Base-by-base conservation (phyloP, 1,140 invertebrate species). In the Brachionus asplanchnoidis region DNA sequence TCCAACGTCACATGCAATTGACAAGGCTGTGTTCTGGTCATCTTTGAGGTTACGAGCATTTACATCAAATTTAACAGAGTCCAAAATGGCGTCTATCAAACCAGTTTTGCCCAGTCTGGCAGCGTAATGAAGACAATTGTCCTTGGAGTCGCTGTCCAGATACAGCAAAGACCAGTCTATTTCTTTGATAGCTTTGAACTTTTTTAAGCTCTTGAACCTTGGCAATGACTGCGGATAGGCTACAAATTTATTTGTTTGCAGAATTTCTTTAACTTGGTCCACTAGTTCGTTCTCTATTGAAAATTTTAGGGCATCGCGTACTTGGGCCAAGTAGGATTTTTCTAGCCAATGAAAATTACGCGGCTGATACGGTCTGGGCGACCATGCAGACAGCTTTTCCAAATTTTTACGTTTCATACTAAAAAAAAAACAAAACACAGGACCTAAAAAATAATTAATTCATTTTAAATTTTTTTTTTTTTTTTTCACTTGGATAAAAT, bases 81-180 rank as follows among this genome's bases (percentile, higher is more conserved):
- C 79, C 12, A 82, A 23, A 32, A 82, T 42, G 3, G 36, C 12
- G 26, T 68, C 53, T 14, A 82, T 46, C 17, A 82, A n/a, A 42
- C 65, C 28, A 3, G 65, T 65, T 42, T 82, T 82, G 7, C 79
- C 79, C 7, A 82, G 53, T 23, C 79, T 20, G n/a, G 65, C 50
- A 28, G 79, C 79, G n/a, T 65, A 82, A 65, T 82, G 79, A 8
- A 82, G 53, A 65, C 36, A 42, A 46, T 82, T 82, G 26, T 82
- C 79, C 32, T 40, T 77, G 0, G 28, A 26, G 11, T 77, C 53
- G 23, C 23, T 28, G 53, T 66, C 65, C 26, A 82, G 32, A 32
- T 82, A 82, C 8, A 82, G 9, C 3, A 26, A 14, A 68, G 79
- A 5, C 79, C 79, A 82, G 26, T 82, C 28, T 20, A 82, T 82